A percentile compares a stretch with the other conserved stretches of the same genome.
Evolutionary conservation across 2,113 vertebrate species (phyloP).

Genomic region (Panthera tigris): DNA sequence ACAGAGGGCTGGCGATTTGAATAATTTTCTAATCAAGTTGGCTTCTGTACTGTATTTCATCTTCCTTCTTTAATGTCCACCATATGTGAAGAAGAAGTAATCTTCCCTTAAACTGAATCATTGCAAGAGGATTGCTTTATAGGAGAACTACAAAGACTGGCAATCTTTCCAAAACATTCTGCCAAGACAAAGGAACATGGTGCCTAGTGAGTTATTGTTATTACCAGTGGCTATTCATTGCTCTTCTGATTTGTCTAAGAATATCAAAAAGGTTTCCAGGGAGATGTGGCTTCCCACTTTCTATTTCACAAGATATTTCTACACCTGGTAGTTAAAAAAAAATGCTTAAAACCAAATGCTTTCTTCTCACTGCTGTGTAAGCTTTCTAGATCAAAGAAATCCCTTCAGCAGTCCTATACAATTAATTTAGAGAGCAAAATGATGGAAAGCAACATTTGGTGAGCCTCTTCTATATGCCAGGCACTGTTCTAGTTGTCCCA

Average conservation of each 20-base stretch:
- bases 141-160: background rate
- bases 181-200: slow-evolving; percentile 11
- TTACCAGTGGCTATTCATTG: slow-evolving; percentile 29
- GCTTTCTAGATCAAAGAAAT: slow-evolving; percentile 55
- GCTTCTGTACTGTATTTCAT: background rate
- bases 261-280: slow-evolving; percentile 60
- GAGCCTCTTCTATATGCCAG: background rate
- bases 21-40: slow-evolving; percentile 33
- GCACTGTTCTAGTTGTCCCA: background rate
- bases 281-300: slow-evolving; percentile 52
- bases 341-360: slow-evolving; percentile 33
- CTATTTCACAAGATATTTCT: slow-evolving; percentile 57
- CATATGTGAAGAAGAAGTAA: background rate
- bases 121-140: slow-evolving; percentile 32
- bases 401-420: background rate
- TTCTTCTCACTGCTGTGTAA: slow-evolving; percentile 39
- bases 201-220: slow-evolving; percentile 10
- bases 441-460: background rate
- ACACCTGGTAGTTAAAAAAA: slow-evolving; percentile 52
- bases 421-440: slow-evolving; percentile 9
- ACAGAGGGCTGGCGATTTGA: background rate
- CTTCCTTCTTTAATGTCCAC: slow-evolving; percentile 27
- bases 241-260: slow-evolving; percentile 60
- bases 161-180: slow-evolving; percentile 6
- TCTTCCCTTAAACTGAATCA: slow-evolving; percentile 23